Evolutionary conservation across 2,888 invertebrate species (phyloP), one percentile per base, ranked within the genome.

Genomic region (Apamea crenata): DNA sequence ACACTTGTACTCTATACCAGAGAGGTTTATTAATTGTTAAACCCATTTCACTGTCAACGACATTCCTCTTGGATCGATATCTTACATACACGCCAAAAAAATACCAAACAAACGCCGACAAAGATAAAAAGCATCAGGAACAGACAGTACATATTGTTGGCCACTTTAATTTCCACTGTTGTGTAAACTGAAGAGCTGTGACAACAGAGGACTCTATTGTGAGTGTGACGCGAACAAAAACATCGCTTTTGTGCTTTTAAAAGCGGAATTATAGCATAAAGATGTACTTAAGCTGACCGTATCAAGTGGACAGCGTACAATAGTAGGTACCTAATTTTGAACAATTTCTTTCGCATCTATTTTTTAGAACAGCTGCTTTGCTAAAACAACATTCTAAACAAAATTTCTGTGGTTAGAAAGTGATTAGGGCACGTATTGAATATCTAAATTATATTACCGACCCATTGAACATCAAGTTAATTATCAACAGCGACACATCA

Each of bases 41-140:
- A 96, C 96, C 96, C 96, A 95, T 95, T 96, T 96, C 96, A 96
- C 95, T 96, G 97, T 96, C 97, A 96, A 94, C 95, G 94, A 92
- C 96, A 96, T 95, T 94, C 96, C 94, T 87, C 86, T 88, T 88
- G 91, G 95, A 95, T 96, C 95, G 93, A 96, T 96, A 96, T 94
- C 95, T 93, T 89, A 91, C 93, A 92, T 92, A 91, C 93, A 90
- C 82, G 82, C 92, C 91, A 92, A 93, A 94, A 95, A 95, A 93
- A 93, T 74, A 83, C 77, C 90, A 87, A 90, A 91, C 89, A 91
- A 91, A 90, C 89, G 91, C 96, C 96, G 96, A 93, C 96, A 94
- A 93, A 95, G 94, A 95, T 95, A 95, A 96, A 96, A 94, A 92
- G 87, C 90, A 90, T 91, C 91, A 95, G 92, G 93, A 93, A 94